Percentiles rank a stretch among this genome's conserved stretches.
These are phyloP conservation scores for Etia nguti DNA, from an alignment of 2,113 vertebrate genomes.

Conservation along the genomic window DNA sequence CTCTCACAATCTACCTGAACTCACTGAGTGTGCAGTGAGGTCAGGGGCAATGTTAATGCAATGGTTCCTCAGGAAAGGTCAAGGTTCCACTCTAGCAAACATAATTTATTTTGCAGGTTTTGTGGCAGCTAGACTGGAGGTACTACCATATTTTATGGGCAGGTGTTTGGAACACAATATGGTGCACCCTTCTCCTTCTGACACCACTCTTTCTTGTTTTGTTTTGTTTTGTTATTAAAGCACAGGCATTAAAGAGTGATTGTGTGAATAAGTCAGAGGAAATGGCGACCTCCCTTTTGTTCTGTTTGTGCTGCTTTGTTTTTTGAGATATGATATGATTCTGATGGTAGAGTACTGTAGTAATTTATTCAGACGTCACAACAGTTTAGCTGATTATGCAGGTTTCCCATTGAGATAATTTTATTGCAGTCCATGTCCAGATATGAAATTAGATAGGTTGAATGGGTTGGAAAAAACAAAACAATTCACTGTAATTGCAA, in stretches of 20 bases:
- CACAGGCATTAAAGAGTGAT: background rate
- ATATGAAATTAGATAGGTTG: background rate
- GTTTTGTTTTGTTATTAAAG: background rate
- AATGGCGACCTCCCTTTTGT: background rate
- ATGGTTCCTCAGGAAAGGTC: slow-evolving; percentile 44
- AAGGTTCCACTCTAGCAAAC: slow-evolving; percentile 51
- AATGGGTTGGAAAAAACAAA: background rate
- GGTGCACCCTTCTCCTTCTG: background rate
- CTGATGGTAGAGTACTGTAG: background rate
- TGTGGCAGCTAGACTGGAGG: background rate
- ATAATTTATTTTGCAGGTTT: slow-evolving; percentile 38
- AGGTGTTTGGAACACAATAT: background rate
- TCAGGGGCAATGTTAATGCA: slow-evolving; percentile 22
- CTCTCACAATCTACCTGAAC: background rate
- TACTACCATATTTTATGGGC: background rate
- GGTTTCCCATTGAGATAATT: background rate
- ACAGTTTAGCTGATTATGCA: background rate
- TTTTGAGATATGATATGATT: background rate
- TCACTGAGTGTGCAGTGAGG: background rate
- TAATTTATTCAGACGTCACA: background rate
- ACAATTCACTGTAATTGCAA: background rate
- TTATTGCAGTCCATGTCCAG: background rate
- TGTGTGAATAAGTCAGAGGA: background rate
- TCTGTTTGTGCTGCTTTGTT: background rate
- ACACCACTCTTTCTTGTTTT: background rate